phyloP scores from a whole-genome alignment of 2,113 vertebrate genomes.

The Cepphus grylle region DNA sequence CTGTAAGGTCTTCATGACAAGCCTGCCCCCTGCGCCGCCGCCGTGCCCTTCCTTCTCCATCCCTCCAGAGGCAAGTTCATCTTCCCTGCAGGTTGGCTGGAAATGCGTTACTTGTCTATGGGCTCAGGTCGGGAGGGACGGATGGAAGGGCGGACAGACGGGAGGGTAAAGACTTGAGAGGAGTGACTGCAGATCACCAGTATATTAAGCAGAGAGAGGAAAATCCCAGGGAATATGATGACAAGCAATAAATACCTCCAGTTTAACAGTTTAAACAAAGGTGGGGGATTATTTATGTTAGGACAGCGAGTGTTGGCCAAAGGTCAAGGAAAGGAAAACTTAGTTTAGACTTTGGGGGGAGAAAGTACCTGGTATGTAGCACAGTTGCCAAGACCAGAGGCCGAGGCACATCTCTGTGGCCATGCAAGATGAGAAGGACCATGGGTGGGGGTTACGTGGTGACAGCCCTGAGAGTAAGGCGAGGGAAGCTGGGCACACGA shows the following conservation, averaged over 20 bases:
- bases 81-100: background rate
- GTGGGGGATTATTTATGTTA: slow-evolving; percentile 50
- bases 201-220: background rate
- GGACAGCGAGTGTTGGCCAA: background rate
- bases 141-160: background rate
- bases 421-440: background rate
- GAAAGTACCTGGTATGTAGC: background rate
- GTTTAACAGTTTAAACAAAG: slow-evolving; percentile 60
- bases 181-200: background rate
- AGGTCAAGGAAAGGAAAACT: slow-evolving; percentile 53
- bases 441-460: rapidly evolving
- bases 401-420: background rate
- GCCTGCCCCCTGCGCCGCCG: rapidly evolving
- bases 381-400: background rate
- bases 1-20: background rate
- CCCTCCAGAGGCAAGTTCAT: background rate
- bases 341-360: background rate
- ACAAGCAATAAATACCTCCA: slow-evolving; percentile 54
- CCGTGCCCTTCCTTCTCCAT: background rate
- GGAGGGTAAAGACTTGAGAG: background rate
- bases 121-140: background rate
- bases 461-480: background rate
- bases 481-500: background rate
- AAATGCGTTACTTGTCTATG: background rate
- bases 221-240: background rate